Percentiles rank a stretch among this genome's conserved stretches.
These are phyloP conservation scores for Sebastes itinus DNA, from an alignment of 2,797 vertebrate species.

Conservation along the genomic window DNA sequence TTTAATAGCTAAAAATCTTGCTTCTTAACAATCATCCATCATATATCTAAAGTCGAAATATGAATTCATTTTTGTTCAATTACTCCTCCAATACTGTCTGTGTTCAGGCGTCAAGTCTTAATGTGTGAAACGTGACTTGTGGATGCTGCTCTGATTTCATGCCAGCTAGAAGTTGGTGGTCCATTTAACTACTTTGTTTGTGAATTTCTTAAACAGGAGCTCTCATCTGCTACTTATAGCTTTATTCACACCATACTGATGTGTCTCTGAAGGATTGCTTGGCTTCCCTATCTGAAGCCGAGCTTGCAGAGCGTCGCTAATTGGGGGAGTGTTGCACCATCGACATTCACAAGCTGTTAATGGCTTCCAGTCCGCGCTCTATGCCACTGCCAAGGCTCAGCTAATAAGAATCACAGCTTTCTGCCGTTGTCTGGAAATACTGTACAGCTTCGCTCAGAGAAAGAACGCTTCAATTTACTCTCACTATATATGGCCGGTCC, in stretches of 20 bases:
- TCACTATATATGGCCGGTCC: not conserved
- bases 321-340: conserved; percentile 65
- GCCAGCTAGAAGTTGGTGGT: conserved; percentile 20
- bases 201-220: conserved; percentile 23
- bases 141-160: not conserved
- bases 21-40: too few relatives aligned
- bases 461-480: not conserved
- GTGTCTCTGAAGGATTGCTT: conserved; percentile 55
- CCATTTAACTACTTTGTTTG: conserved; percentile 33
- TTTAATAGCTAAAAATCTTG: not conserved
- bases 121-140: not conserved
- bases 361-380: conserved; percentile 68
- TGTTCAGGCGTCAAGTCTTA: not conserved
- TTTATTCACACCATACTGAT: conserved; percentile 41
- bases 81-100: not conserved
- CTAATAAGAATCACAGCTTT: conserved; percentile 44
- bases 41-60: not conserved
- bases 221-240: conserved; percentile 41
- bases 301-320: conserved; percentile 57
- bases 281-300: conserved; percentile 43
- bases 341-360: conserved; percentile 78
- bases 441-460: not conserved
- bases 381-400: conserved; percentile 42
- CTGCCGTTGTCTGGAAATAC: conserved; percentile 22
- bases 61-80: not conserved